Percentiles rank a stretch among this genome's conserved stretches.
phyloP scores from a whole-genome alignment of 2,113 vertebrate genomes.

The Hippocampus barbouri region DNA sequence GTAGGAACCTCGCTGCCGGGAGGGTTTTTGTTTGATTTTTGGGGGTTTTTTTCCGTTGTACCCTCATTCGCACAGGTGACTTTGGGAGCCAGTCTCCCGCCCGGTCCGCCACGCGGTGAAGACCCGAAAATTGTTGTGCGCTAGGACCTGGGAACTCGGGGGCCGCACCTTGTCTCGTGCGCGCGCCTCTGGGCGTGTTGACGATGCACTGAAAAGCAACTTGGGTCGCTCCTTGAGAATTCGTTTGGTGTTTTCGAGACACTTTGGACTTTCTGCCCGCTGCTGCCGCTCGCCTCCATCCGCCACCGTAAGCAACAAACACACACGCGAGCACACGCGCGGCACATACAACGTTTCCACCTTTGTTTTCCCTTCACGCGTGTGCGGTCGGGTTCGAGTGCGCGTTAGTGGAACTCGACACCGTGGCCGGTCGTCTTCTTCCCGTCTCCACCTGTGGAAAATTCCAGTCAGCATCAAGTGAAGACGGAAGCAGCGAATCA shows the following conservation, averaged over 20 bases:
- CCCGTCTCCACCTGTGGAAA: constrained; percentile 10
- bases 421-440: neutral
- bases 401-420: neutral
- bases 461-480: neutral
- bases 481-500: neutral
- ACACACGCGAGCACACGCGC: too few species aligned
- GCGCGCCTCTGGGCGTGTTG: neutral
- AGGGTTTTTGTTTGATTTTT: too few species aligned
- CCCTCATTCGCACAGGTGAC: too few species aligned
- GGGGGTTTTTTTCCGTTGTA: too few species aligned
- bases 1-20: neutral
- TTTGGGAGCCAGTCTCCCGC: too few species aligned
- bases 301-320: neutral
- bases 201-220: constrained; percentile 3
- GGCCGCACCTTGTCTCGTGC: neutral
- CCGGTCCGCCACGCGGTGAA: too few species aligned
- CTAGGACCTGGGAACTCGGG: constrained; percentile 20
- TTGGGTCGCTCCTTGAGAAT: neutral
- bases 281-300: neutral
- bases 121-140: neutral
- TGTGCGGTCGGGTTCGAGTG: neutral
- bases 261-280: neutral
- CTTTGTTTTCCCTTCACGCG: neutral
- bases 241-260: neutral
- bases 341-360: too few species aligned